A percentile compares a stretch with the other conserved stretches of the same genome.
These are phyloP conservation scores for Phaethon lepturus DNA, from an alignment of 2,113 vertebrate species.

Conservation along the genomic window DNA sequence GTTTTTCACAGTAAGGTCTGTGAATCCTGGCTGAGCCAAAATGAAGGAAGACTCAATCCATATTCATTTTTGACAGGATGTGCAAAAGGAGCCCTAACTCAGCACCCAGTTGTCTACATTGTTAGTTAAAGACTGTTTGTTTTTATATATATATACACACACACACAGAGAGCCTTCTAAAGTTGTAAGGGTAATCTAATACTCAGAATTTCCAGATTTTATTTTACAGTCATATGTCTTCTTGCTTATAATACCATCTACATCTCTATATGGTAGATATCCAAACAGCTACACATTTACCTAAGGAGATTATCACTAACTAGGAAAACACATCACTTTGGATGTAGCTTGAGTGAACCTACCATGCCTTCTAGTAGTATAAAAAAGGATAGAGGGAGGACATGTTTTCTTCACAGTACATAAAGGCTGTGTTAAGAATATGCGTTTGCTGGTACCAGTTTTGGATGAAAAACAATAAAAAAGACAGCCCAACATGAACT, in stretches of 20 bases:
- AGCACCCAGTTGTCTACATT: neutral
- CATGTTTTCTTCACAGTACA: neutral
- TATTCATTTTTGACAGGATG: neutral
- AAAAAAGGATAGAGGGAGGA: neutral
- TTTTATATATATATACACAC: neutral
- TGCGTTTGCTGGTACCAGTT: rapidly evolving
- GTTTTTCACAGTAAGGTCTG: neutral
- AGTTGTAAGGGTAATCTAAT: neutral
- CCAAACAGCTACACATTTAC: neutral
- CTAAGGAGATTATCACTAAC: neutral
- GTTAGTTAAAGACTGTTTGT: neutral
- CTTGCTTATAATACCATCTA: neutral
- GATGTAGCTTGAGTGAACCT: neutral
- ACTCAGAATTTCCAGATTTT: neutral
- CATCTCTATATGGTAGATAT: neutral
- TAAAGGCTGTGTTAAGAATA: neutral
- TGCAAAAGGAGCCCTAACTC: neutral
- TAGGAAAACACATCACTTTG: neutral
- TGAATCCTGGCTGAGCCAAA: neutral
- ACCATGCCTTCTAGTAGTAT: neutral
- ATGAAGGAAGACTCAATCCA: neutral
- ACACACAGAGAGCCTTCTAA: neutral
- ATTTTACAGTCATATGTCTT: neutral
- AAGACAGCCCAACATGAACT: neutral
- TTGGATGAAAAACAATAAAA: neutral